phyloP scores from a whole-genome alignment of 2,888 invertebrate species.

The Harmothoe impar region DNA sequence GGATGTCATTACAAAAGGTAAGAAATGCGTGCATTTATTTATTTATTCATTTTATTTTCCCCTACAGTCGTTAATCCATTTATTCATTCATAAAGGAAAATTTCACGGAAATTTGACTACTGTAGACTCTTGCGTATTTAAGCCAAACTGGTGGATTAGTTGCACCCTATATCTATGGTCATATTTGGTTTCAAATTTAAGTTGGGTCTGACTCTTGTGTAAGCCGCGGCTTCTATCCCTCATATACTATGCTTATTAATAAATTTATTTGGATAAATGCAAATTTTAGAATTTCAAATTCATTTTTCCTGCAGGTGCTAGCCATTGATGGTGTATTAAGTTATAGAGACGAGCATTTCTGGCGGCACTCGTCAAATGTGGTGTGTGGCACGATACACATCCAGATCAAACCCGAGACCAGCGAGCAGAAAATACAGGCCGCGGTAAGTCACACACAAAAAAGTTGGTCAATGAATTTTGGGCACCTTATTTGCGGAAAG shows the following conservation, averaged over 20 bases:
- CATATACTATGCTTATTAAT: too few species aligned
- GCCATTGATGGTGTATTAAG: constrained; percentile 84
- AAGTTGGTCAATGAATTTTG: too few species aligned
- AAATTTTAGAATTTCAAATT: too few species aligned
- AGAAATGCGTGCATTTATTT: too few species aligned
- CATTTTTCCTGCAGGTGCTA: constrained; percentile 77
- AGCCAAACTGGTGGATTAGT: not conserved
- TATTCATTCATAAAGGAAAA: too few species aligned
- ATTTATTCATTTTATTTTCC: not conserved
- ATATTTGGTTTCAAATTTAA: too few species aligned
- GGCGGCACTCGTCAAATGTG: constrained; percentile 84
- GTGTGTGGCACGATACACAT: constrained; percentile 84
- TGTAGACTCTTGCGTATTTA: not conserved
- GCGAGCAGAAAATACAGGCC: constrained; percentile 83
- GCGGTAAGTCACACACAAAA: constrained; percentile 79
- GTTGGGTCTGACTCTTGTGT: too few species aligned
- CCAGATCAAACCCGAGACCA: constrained; percentile 81
- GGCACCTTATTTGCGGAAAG: not conserved
- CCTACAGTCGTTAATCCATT: too few species aligned
- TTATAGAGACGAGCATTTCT: constrained; percentile 85
- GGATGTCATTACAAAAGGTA: constrained; percentile 80
- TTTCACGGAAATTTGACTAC: too few species aligned
- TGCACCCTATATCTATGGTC: too few species aligned
- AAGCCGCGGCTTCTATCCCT: too few species aligned
- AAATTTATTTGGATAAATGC: too few species aligned